These are phyloP conservation scores for Pentalonia nigronervosa DNA, from an alignment of 1,140 invertebrate genomes.

Conservation along the genomic window DNA sequence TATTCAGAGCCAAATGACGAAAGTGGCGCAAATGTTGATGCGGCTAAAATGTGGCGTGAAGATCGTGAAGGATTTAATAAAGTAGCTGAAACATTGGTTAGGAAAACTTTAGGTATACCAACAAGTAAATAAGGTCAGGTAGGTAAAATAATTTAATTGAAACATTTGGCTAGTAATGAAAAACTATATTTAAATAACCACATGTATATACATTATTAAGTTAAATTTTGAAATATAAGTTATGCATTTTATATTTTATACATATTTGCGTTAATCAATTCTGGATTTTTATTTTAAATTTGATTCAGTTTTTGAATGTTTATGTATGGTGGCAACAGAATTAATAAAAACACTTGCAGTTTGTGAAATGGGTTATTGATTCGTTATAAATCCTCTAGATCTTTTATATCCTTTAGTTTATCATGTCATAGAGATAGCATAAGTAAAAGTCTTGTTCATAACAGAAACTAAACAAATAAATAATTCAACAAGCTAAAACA, in stretches of 20 bases:
- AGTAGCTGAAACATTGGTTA: constrained; percentile 90
- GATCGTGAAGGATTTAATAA: constrained; percentile 91
- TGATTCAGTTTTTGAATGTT: not conserved
- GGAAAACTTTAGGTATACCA: constrained; percentile 80
- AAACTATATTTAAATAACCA: not conserved
- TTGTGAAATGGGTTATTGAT: not conserved
- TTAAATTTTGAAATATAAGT: constrained; percentile 9
- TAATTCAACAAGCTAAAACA: not conserved
- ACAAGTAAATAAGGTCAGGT: not conserved
- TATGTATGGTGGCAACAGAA: not conserved
- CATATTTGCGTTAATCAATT: not conserved
- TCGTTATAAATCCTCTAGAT: not conserved
- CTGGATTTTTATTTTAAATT: constrained; percentile 2
- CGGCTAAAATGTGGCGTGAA: constrained; percentile 99
- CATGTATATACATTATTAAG: constrained; percentile 29
- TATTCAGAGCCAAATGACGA: constrained; percentile 94
- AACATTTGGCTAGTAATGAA: not conserved
- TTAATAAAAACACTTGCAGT: constrained; percentile 1
- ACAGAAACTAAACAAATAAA: not conserved
- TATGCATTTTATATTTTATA: constrained; percentile 46
- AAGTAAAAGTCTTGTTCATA: not conserved
- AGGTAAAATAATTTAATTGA: not conserved
- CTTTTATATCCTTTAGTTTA: not conserved
- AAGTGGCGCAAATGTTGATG: constrained; percentile 98
- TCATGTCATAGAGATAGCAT: not conserved